These are phyloP conservation scores for Podarcis siculus DNA, from an alignment of 2,797 vertebrate species.

Conservation along the genomic window DNA sequence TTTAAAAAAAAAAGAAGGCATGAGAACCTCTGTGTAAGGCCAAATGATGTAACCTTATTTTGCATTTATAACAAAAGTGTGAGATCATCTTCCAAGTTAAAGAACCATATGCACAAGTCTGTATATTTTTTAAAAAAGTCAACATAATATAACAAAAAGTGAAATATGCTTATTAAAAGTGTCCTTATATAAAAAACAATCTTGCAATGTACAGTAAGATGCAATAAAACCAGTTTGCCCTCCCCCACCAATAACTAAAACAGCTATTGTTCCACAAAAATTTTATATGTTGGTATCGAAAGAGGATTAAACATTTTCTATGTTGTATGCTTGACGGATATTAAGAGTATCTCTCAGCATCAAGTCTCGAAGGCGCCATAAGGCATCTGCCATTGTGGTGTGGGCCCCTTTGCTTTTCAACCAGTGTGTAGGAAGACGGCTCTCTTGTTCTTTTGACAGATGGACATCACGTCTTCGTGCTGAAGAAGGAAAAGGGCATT, in stretches of 20 bases:
- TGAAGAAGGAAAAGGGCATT: conserved; percentile 65
- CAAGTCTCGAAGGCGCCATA: conserved; percentile 96
- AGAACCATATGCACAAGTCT: conserved; percentile 82
- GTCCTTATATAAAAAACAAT: conserved; percentile 85
- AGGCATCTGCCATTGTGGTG: conserved; percentile 96
- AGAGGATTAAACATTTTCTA: conserved; percentile 83
- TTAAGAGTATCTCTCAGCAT: conserved; percentile 97
- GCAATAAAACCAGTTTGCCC: conserved; percentile 82
- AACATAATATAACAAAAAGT: conserved; percentile 86
- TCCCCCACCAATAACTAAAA: conserved; percentile 78
- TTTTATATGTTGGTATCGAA: conserved; percentile 71
- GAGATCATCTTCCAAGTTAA: conserved; percentile 80
- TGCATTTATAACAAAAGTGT: conserved; percentile 76
- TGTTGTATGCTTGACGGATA: conserved; percentile 91
- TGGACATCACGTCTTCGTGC: conserved; percentile 93
- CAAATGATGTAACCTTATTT: conserved; percentile 79
- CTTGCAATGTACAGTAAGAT: conserved; percentile 85
- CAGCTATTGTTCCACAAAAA: conserved; percentile 77
- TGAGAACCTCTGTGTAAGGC: conserved; percentile 78
- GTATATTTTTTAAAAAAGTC: conserved; percentile 82
- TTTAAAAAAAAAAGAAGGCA: conserved; percentile 77
- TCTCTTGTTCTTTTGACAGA: conserved; percentile 96
- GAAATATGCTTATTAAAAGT: conserved; percentile 87
- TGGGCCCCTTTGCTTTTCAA: conserved; percentile 98
- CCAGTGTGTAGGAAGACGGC: conserved; percentile 97